Conservation (phyloP, 92 coral and sea anemone species). For the Actinernus sp. region DNA sequence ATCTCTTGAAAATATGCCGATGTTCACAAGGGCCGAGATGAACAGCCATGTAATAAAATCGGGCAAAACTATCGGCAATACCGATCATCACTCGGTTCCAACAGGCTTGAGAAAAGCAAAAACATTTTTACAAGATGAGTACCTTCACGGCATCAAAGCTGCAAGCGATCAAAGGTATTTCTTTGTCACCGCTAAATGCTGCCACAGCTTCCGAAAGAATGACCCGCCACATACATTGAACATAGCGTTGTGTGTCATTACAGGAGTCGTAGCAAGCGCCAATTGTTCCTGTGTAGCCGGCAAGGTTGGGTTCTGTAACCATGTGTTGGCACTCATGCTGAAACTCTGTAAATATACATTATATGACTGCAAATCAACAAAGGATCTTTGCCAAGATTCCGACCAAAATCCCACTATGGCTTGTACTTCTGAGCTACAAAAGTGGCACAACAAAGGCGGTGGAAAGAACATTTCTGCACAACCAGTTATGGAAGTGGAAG, state of each 20-base stretch:
- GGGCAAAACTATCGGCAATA: constrained; percentile 29
- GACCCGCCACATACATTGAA: constrained; percentile 35
- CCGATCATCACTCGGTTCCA: no score
- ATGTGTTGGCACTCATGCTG: constrained; percentile 28
- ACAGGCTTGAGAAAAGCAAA: no score
- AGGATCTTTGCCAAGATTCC: constrained; percentile 4
- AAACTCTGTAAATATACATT: background rate
- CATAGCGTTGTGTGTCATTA: constrained; percentile 17
- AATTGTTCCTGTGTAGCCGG: constrained; percentile 33
- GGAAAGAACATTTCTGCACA: constrained; percentile 19
- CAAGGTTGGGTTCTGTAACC: constrained; percentile 28
- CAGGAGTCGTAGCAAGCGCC: constrained; percentile 23
- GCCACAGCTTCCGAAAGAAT: constrained; percentile 42
- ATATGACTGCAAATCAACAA: constrained; percentile 10
- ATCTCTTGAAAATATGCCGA: constrained; percentile 11
- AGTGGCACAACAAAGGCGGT: constrained; percentile 53
- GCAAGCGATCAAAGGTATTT: no score
- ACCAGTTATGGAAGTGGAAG: constrained; percentile 20
- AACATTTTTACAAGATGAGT: constrained; percentile 32
- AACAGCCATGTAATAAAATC: no score
- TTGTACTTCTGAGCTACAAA: constrained; percentile 45
- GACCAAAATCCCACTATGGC: constrained; percentile 1
- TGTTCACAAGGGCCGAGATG: no score
- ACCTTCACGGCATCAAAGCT: constrained; percentile 10
- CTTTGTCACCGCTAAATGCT: constrained; percentile 17